Evolutionary conservation across 2,797 vertebrate genomes (phyloP), one percentile per base, ranked within the genome.

Genomic region (Notolepis coatsorum): DNA sequence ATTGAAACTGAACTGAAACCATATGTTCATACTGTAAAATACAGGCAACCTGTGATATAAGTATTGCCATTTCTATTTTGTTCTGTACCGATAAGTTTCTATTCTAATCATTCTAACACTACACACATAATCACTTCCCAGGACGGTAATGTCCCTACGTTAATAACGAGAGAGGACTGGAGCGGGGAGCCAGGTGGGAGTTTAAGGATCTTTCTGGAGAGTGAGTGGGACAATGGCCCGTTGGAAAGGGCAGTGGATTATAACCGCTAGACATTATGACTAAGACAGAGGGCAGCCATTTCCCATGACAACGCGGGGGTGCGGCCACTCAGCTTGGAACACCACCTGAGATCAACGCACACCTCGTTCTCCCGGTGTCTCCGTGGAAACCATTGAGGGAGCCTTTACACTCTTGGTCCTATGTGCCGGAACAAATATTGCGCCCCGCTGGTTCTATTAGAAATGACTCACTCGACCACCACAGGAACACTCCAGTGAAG

Each of bases 291-390:
- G 65, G 65, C 75, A 75, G 71, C 73, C 67, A 81, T 75, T 84
- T 74, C 57, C 31, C 57, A 20, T 51, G 49, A 84, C 81, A 84
- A 75, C 51, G 8, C 20, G 0, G 18, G 33, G 31, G n/a, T n/a
- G n/a, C n/a, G 15, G 56, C 70, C 71, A 77, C 79, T 84, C 30
- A 17, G 54, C 59, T 75, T 83, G 77, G 68, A 7, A 54, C 60
- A 75, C 68, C 81, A 90, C 79, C 80, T 84, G 86, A 85, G 79
- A 84, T 88, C 75, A 82, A 65, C 63, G 61, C 54, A 20, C 45
- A 38, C 43, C 59, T 61, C 57, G 12, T 68, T 75, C 75, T 75
- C 52, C 49, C 25, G 1, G 63, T 18, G 61, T 87, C 65, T 80
- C 84, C 65, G 8, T 82, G 80, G 78, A 85, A 88, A 91, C 84